phyloP scores from a whole-genome alignment of 2,888 invertebrate genomes.

The Icerya purchasi region DNA sequence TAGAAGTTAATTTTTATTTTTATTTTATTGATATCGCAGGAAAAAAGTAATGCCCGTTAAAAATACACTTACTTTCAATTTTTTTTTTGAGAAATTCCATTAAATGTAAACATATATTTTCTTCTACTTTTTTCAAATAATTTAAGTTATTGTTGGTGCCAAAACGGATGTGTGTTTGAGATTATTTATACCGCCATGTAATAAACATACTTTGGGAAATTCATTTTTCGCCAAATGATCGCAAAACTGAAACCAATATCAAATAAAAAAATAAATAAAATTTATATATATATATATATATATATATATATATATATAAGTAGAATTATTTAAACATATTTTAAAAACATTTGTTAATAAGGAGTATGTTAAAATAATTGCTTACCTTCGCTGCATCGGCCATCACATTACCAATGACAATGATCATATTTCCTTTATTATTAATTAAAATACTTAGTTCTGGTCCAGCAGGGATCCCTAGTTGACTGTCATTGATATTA shows the following conservation, averaged over 20 bases:
- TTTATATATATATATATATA: too few relatives aligned
- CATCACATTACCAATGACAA: conserved; percentile 60
- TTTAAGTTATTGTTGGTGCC: conserved; percentile 13
- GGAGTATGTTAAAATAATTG: too few relatives aligned
- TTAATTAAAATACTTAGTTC: conserved; percentile 34
- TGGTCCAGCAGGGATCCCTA: conserved; percentile 43
- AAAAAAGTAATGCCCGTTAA: too few relatives aligned
- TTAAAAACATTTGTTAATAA: too few relatives aligned
- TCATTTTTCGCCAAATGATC: conserved; percentile 58
- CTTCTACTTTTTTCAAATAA: too few relatives aligned
- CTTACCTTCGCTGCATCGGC: conserved; percentile 36
- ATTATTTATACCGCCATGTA: conserved; percentile 73
- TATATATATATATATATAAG: too few relatives aligned
- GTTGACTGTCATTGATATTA: conserved; percentile 38
- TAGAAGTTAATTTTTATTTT: too few relatives aligned
- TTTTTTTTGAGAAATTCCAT: too few relatives aligned
- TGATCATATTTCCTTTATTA: conserved; percentile 42
- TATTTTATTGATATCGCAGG: too few relatives aligned
- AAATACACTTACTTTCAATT: too few relatives aligned
- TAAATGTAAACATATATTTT: too few relatives aligned
- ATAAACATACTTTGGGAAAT: conserved; percentile 55
- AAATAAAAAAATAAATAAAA: conserved; percentile 12
- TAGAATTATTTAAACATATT: too few relatives aligned
- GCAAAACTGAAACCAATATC: conserved; percentile 45
- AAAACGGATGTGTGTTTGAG: conserved; percentile 25